phyloP scores from a whole-genome alignment of 2,113 vertebrate species.

The Siniperca chuatsi region DNA sequence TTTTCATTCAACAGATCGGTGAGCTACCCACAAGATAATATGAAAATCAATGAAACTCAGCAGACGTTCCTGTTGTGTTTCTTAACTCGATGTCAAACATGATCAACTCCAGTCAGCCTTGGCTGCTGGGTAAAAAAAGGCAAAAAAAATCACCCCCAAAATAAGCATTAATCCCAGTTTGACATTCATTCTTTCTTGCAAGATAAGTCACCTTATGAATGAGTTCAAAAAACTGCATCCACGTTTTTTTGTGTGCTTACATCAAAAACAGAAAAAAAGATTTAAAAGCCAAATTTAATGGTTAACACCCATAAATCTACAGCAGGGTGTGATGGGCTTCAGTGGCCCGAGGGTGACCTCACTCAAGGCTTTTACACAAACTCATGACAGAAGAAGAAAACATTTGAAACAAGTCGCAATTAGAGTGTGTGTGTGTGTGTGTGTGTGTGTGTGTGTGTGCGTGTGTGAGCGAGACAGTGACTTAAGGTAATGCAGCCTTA shows the following conservation, averaged over 20 bases:
- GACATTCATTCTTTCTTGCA: neutral
- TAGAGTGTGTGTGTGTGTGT: conserved; percentile 23
- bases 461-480: neutral
- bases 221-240: neutral
- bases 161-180: fast-evolving
- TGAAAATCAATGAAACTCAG: neutral
- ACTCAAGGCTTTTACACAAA: neutral
- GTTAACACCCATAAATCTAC: neutral
- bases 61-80: conserved; percentile 13
- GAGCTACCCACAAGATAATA: neutral
- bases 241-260: neutral
- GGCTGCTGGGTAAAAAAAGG: neutral
- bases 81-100: neutral
- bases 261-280: neutral
- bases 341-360: neutral
- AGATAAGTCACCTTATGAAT: neutral
- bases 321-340: neutral
- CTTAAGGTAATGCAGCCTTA: conserved; percentile 62
- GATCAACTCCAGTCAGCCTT: neutral
- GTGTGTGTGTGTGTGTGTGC: neutral
- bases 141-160: neutral
- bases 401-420: conserved; percentile 20
- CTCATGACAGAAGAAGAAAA: conserved; percentile 27
- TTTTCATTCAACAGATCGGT: neutral
- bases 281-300: neutral